Percentiles rank a stretch among this genome's conserved stretches.
Conservation (phyloP, 2,888 invertebrate species). For the Rhaphigaster nebulosa region DNA sequence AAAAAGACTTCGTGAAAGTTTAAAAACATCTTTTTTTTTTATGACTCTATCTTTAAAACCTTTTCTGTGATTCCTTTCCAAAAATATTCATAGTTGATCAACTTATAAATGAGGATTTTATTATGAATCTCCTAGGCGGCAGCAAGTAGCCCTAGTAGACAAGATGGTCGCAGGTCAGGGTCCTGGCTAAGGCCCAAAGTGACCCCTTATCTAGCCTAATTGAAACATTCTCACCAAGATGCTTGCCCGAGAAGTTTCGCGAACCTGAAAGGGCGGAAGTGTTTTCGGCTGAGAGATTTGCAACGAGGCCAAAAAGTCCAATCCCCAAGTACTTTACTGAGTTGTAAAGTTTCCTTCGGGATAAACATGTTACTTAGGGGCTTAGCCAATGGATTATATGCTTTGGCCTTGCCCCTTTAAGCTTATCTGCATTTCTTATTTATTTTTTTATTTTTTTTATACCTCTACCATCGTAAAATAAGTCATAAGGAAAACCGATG, state of each 20-base stretch:
- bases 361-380: slow-evolving; percentile 46
- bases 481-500: neutral
- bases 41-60: too few species aligned
- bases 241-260: slow-evolving; percentile 7
- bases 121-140: neutral
- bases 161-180: neutral
- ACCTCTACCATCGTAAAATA: neutral
- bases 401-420: neutral
- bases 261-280: slow-evolving; percentile 20
- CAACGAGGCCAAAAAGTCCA: slow-evolving; percentile 29
- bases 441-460: neutral
- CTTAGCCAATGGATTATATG: slow-evolving; percentile 14
- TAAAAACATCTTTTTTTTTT: too few species aligned
- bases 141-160: neutral
- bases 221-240: slow-evolving; percentile 34
- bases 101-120: too few species aligned
- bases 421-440: neutral
- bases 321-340: neutral
- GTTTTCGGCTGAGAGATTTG: slow-evolving; percentile 13
- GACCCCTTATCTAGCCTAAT: slow-evolving; percentile 23
- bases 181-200: neutral
- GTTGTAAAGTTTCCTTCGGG: slow-evolving; percentile 1
- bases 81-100: too few species aligned
- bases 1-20: too few species aligned
- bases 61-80: too few species aligned